Base-by-base conservation (phyloP, 1,140 invertebrate species). In the Brachionus manjavacas region DNA sequence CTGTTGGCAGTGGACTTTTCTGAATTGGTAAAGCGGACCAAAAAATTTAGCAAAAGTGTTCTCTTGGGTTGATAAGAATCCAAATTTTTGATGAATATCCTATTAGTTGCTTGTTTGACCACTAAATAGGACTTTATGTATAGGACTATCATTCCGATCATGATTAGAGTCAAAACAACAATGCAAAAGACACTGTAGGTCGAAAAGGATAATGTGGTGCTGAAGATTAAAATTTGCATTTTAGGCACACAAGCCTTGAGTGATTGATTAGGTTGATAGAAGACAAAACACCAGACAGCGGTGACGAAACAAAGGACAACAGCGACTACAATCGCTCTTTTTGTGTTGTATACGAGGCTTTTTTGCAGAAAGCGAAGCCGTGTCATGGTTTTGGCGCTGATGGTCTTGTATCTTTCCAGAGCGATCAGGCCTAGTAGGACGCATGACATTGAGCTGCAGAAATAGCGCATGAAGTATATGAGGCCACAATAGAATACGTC, bases 321-420 rank as follows among this genome's bases (percentile, higher is more conserved):
- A 64, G 64, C 35, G 9, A 68, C 52, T 11, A 81, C 52, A 60
- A 35, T 68, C 25, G 79, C 52, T 39, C 31, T 9, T 64, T 81
- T 81, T 11, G 79, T 81, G 52, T 68, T 60, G 35, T 68, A 68
- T 11, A 64, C 39, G 8, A 81, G 35, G 41, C 79, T 68, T 23
- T 81, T 81, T 43, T 81, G 79, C 7, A 81, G 20, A 20, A 81
- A 68, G 20, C 79, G 20, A 39, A 81, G 52, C 20, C 41, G 55
- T 20, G 52, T 81, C 79, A 81, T 60, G 25, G 52, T 81, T 20
- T 81, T 81, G 2, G 79, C 52, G 11, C 49, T 64, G 12, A 81
- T 81, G n/a, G 64, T 81, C 43, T 81, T 60, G 79, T 81, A 81
- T 16, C 79, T 23, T 43, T 81, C 79, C 7, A 64, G 39, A 66